phyloP scores from a whole-genome alignment of 2,888 invertebrate species.

The Eristalis intricaria region DNA sequence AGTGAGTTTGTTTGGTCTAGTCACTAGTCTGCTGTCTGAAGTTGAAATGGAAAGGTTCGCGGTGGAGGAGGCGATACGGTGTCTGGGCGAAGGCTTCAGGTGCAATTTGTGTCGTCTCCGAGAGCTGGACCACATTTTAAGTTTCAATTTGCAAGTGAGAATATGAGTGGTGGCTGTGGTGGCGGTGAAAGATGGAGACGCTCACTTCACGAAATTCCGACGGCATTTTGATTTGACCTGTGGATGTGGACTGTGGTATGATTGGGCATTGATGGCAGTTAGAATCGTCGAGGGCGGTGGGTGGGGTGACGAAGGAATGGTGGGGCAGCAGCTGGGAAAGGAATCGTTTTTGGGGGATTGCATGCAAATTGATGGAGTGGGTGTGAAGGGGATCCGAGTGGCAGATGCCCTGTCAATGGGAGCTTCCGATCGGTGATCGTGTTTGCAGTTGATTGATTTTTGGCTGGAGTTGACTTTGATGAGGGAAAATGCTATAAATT shows the following conservation, averaged over 20 bases:
- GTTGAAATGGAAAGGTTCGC: conserved; percentile 1
- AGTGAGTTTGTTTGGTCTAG: conserved; percentile 21
- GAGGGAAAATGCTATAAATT: too few species aligned
- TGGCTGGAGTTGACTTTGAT: too few species aligned
- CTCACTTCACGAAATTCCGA: conserved; percentile 1
- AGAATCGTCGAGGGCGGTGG: neutral
- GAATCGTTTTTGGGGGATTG: neutral
- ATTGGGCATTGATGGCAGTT: neutral
- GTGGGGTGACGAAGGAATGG: too few species aligned
- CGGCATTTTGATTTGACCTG: conserved; percentile 21
- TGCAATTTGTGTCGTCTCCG: neutral
- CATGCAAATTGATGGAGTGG: too few species aligned
- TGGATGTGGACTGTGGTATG: neutral
- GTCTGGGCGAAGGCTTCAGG: neutral
- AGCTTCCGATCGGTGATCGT: too few species aligned
- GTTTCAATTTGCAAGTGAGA: conserved; percentile 7
- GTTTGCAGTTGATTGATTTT: too few species aligned
- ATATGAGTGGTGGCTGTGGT: neutral
- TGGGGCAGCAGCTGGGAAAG: too few species aligned
- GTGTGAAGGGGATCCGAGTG: too few species aligned
- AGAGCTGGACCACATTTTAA: neutral
- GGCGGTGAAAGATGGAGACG: neutral
- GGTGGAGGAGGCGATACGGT: conserved; percentile 3
- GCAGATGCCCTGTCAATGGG: too few species aligned
- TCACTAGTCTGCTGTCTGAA: conserved; percentile 25